A percentile compares a stretch with the other conserved stretches of the same genome.
Conservation (phyloP, 2,113 vertebrate species). For the Tylochromis polylepis region DNA sequence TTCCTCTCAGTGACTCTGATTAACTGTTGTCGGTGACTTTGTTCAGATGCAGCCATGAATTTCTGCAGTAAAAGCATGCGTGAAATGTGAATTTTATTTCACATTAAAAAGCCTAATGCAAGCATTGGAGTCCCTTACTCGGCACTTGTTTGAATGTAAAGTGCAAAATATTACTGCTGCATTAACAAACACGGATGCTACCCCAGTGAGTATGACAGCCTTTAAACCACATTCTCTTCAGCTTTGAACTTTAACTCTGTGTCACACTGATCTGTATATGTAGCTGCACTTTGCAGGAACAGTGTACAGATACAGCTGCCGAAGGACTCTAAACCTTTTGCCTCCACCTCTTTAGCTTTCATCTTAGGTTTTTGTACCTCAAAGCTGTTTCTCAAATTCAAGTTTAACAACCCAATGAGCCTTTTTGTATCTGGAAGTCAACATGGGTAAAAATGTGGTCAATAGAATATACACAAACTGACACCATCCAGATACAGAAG, state of each 20-base stretch:
- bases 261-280: not conserved
- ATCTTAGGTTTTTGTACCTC: not conserved
- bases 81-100: conserved; percentile 21
- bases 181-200: not conserved
- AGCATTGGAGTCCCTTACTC: not conserved
- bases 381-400: conserved; percentile 20
- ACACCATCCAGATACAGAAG: not conserved
- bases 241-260: not conserved
- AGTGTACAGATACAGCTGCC: not conserved
- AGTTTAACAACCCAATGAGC: conserved; percentile 1
- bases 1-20: conserved; percentile 41
- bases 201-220: not conserved
- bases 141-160: not conserved
- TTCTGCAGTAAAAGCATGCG: not conserved
- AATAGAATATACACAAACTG: not conserved
- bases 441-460: not conserved
- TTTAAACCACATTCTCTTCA: not conserved
- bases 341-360: not conserved
- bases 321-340: not conserved
- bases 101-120: not conserved
- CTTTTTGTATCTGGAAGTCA: not conserved
- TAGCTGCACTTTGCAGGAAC: not conserved
- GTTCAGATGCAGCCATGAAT: conserved; percentile 1
- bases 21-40: conserved; percentile 22
- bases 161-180: not conserved